A percentile compares a stretch with the other conserved stretches of the same genome.
These are phyloP conservation scores for Tenebrosternarchus preto DNA, from an alignment of 2,113 vertebrate genomes.

Conservation along the genomic window DNA sequence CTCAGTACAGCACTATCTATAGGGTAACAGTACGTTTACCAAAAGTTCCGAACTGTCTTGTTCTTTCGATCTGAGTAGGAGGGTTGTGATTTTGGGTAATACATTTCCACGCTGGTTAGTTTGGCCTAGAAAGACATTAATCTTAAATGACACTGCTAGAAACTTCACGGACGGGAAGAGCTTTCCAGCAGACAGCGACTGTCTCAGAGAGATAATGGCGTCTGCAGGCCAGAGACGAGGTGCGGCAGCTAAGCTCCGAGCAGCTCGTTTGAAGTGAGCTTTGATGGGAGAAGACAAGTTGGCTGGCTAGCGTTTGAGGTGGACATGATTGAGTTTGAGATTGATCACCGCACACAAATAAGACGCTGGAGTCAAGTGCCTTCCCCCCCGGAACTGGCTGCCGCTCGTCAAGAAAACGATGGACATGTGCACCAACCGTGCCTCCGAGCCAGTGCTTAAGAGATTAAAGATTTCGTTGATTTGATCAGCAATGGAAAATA, in stretches of 20 bases:
- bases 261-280: conserved; percentile 29
- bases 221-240: conserved; percentile 26
- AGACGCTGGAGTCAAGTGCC: neutral
- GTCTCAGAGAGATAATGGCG: conserved; percentile 57
- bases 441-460: conserved; percentile 28
- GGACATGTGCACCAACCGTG: conserved; percentile 26
- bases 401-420: conserved; percentile 24
- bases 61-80: neutral
- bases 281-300: conserved; percentile 36
- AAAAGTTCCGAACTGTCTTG: neutral
- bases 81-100: neutral
- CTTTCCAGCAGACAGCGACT: conserved; percentile 18
- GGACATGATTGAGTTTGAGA: conserved; percentile 16
- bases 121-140: conserved; percentile 40
- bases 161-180: conserved; percentile 40
- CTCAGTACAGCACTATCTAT: too few relatives aligned
- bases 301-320: conserved; percentile 2
- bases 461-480: conserved; percentile 47
- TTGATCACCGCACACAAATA: conserved; percentile 18
- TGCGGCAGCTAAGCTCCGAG: conserved; percentile 15
- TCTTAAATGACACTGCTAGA: conserved; percentile 46
- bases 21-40: neutral
- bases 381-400: neutral
- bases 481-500: conserved; percentile 41
- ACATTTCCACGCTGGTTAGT: conserved; percentile 27